Conservation (phyloP, 1,140 invertebrate species). For the Eumeta japonica region DNA sequence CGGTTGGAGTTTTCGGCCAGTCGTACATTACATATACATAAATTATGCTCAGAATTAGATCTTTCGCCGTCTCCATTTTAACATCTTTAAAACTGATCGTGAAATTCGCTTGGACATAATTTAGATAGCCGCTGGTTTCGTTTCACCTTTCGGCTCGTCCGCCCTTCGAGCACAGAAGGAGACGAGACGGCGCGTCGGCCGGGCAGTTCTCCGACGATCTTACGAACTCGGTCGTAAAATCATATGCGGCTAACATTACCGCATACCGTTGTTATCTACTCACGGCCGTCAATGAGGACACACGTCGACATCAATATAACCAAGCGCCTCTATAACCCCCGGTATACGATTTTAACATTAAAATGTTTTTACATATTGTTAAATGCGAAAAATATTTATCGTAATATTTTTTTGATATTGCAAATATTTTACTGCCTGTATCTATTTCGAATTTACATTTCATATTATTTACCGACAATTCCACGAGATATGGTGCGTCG, state of each 20-base stretch:
- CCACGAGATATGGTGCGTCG: constrained; percentile 3
- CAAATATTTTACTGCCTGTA: not conserved
- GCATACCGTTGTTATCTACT: not conserved
- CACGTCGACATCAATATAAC: constrained; percentile 9
- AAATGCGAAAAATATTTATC: constrained; percentile 4
- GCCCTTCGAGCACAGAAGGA: no score
- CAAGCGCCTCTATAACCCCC: not conserved
- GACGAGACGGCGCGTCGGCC: no score
- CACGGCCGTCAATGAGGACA: not conserved
- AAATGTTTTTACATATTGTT: constrained; percentile 4
- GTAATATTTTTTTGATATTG: not conserved
- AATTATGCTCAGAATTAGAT: not conserved
- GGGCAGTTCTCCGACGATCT: no score
- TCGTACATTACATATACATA: not conserved
- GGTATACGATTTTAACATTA: not conserved
- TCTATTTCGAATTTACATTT: not conserved
- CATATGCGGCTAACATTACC: not conserved
- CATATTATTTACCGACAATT: not conserved
- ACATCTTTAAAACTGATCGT: not conserved
- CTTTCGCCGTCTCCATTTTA: not conserved
- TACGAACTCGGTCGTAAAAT: no score
- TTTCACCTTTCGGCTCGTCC: no score
- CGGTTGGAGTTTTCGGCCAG: not conserved
- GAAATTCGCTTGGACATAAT: not conserved
- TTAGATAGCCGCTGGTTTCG: no score